phyloP scores from a whole-genome alignment of 2,888 invertebrate genomes.

The Achlya flavicornis region DNA sequence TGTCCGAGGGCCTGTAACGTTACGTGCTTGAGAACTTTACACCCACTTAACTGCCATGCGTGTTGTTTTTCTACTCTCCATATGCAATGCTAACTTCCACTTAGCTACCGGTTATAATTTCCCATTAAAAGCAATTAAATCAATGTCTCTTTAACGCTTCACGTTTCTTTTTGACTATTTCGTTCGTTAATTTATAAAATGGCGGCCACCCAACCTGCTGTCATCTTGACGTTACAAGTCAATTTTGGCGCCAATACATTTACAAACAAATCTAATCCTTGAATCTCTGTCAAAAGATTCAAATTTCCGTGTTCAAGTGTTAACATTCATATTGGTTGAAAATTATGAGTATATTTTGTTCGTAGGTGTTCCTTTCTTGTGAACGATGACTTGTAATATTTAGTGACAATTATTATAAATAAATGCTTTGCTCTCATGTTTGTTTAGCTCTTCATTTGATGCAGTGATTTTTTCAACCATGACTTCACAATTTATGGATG shows the following conservation, averaged over 20 bases:
- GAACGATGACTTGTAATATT: slow-evolving; percentile 75
- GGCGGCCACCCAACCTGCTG: slow-evolving; percentile 74
- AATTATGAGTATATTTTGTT: slow-evolving; percentile 30
- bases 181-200: slow-evolving; percentile 50
- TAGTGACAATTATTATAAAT: slow-evolving; percentile 77
- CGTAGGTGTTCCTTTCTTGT: slow-evolving; percentile 79
- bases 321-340: slow-evolving; percentile 30
- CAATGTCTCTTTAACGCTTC: slow-evolving; percentile 10
- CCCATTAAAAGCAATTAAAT: slow-evolving; percentile 17
- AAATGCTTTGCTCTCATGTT: slow-evolving; percentile 72
- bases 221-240: slow-evolving; percentile 71
- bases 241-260: slow-evolving; percentile 74
- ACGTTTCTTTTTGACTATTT: slow-evolving; percentile 21
- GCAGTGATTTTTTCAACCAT: slow-evolving; percentile 63
- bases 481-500: slow-evolving; percentile 43
- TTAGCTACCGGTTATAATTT: slow-evolving; percentile 31
- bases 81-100: slow-evolving; percentile 33
- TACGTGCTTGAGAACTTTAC: slow-evolving; percentile 60
- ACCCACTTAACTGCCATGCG: slow-evolving; percentile 62
- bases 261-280: slow-evolving; percentile 23
- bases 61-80: slow-evolving; percentile 49
- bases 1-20: slow-evolving; percentile 56
- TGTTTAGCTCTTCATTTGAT: slow-evolving; percentile 81
- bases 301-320: slow-evolving; percentile 20
- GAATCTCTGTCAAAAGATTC: slow-evolving; percentile 18